phyloP scores from a whole-genome alignment of 2,113 vertebrate species.

The Amblyornis subalaris region DNA sequence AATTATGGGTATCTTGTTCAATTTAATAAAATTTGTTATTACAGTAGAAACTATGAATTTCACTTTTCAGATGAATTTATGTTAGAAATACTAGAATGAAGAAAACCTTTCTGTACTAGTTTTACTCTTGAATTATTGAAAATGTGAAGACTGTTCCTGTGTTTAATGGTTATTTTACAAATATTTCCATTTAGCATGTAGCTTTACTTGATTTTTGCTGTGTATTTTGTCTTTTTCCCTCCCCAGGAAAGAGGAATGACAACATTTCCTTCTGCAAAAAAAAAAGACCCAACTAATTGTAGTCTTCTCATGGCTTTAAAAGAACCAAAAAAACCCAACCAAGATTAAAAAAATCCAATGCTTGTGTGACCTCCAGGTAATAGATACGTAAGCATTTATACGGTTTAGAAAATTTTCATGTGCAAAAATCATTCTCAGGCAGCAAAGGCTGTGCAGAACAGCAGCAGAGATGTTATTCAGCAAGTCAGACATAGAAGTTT shows the following conservation, averaged over 20 bases:
- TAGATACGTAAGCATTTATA: background rate
- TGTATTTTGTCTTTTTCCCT: background rate
- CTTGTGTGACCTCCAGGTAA: background rate
- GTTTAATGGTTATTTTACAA: background rate
- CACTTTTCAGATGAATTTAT: background rate
- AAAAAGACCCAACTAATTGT: background rate
- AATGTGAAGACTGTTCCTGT: background rate
- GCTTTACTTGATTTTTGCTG: background rate
- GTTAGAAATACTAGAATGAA: background rate
- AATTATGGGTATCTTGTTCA: background rate
- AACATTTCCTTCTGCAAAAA: background rate
- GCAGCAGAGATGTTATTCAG: background rate
- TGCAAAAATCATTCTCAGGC: background rate
- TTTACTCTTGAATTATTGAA: background rate
- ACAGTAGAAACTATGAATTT: background rate
- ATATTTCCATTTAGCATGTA: background rate
- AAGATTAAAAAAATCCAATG: background rate
- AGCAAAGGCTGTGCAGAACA: background rate
- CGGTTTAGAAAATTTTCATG: background rate
- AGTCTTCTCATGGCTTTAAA: background rate
- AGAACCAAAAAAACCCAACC: too few relatives aligned
- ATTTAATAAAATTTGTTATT: background rate
- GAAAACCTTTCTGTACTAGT: accelerated
- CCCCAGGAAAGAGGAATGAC: background rate
- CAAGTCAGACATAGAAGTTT: background rate